phyloP scores from a whole-genome alignment of 2,113 vertebrate species.

The Cavia porcellus region DNA sequence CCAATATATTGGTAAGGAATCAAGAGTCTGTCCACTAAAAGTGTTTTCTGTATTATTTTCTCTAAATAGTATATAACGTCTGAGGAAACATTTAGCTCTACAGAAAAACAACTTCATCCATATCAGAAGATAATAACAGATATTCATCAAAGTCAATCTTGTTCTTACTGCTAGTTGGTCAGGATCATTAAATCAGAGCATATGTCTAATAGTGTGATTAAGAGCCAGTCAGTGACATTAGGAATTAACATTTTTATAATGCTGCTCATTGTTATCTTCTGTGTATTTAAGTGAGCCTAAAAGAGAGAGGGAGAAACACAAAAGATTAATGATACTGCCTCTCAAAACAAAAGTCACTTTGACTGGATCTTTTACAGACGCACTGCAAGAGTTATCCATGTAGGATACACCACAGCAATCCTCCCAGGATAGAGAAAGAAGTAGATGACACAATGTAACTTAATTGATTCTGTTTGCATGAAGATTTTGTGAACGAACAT shows the following conservation, averaged over 20 bases:
- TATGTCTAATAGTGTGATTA: slow-evolving; percentile 80
- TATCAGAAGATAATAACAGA: slow-evolving; percentile 81
- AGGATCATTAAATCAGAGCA: slow-evolving; percentile 81
- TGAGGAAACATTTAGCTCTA: slow-evolving; percentile 75
- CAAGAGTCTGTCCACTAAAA: not conserved
- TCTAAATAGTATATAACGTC: slow-evolving; percentile 64
- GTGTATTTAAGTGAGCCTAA: slow-evolving; percentile 68
- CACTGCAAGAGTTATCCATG: slow-evolving; percentile 62
- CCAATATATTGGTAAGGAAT: not conserved
- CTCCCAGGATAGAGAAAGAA: slow-evolving; percentile 8
- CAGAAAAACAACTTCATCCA: slow-evolving; percentile 80
- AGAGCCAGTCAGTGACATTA: slow-evolving; percentile 72
- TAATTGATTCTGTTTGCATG: not conserved
- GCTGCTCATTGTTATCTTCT: slow-evolving; percentile 75
- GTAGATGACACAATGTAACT: not conserved
- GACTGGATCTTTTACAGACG: slow-evolving; percentile 73
- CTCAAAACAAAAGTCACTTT: slow-evolving; percentile 67
- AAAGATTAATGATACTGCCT: slow-evolving; percentile 79
- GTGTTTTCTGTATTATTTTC: not conserved
- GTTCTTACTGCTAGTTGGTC: slow-evolving; percentile 72
- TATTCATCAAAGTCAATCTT: slow-evolving; percentile 84
- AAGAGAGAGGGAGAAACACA: not conserved
- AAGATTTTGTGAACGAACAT: not conserved
- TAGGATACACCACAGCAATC: slow-evolving; percentile 14
- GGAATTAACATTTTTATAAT: slow-evolving; percentile 80